Evolutionary conservation across 2,113 vertebrate genomes (phyloP).

Genomic region (Thamnophis sirtalis): DNA sequence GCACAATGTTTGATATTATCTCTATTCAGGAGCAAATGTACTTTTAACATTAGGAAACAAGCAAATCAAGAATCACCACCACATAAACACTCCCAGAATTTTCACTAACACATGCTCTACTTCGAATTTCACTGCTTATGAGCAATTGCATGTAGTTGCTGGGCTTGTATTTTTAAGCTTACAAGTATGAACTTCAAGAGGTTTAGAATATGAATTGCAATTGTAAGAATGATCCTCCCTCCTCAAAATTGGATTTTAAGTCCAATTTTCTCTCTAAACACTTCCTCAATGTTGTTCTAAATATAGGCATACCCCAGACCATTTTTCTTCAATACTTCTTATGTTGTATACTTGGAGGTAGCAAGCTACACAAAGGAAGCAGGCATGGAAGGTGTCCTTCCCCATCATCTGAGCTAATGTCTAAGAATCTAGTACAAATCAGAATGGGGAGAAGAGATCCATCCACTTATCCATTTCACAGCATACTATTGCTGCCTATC

Average conservation of each 20-base stretch:
- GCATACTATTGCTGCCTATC: neutral
- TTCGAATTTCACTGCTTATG: neutral
- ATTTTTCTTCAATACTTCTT: neutral
- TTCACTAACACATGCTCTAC: neutral
- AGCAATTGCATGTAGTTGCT: neutral
- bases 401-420: neutral
- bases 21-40: neutral
- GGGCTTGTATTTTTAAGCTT: neutral
- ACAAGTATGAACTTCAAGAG: neutral
- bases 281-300: neutral
- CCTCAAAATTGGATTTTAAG: neutral
- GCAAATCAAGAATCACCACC: neutral
- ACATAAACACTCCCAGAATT: neutral
- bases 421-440: neutral
- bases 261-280: neutral
- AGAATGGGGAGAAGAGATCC: neutral
- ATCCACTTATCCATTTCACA: neutral
- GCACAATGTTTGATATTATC: neutral
- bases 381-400: neutral
- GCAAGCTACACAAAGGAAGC: neutral
- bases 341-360: neutral
- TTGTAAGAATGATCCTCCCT: neutral
- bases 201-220: neutral
- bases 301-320: neutral
- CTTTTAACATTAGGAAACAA: constrained; percentile 15